phyloP scores from a whole-genome alignment of 2,888 invertebrate genomes.

The Epsilonema sp. region DNA sequence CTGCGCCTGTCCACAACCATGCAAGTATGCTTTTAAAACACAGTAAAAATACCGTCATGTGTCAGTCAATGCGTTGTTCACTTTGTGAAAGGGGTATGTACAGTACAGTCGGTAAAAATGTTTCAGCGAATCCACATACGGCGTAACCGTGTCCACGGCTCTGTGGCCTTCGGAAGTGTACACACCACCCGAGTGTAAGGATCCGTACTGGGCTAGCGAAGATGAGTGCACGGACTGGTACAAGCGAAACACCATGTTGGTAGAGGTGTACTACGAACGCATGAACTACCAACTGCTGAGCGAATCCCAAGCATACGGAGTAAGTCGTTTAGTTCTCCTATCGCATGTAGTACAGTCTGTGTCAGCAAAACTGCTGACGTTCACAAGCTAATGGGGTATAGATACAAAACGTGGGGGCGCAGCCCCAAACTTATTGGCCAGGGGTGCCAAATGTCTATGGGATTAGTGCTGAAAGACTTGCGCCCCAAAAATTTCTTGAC shows the following conservation, averaged over 20 bases:
- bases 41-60: too few species aligned
- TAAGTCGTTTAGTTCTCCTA: slow-evolving; percentile 74
- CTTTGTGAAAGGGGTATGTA: too few species aligned
- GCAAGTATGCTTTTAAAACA: neutral
- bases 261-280: slow-evolving; percentile 30
- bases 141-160: slow-evolving; percentile 23
- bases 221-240: slow-evolving; percentile 13
- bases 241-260: slow-evolving; percentile 26
- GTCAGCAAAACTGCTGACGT: too few species aligned
- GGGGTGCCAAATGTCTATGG: too few species aligned
- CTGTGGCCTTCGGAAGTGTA: slow-evolving; percentile 23
- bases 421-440: too few species aligned
- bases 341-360: slow-evolving; percentile 82
- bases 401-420: too few species aligned
- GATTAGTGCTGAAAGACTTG: too few species aligned
- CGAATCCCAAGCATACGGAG: slow-evolving; percentile 19
- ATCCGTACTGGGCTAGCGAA: slow-evolving; percentile 3
- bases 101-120: neutral
- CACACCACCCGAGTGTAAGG: slow-evolving; percentile 18
- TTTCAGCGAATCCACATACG: slow-evolving; percentile 18
- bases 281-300: slow-evolving; percentile 26
- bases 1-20: neutral
- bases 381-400: too few species aligned
- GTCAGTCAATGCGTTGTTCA: too few species aligned
- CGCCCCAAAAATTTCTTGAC: too few species aligned